Percentiles rank a stretch among this genome's conserved stretches.
Evolutionary conservation across 2,888 invertebrate genomes (phyloP).

Genomic region (Habrosyne pyritoides): DNA sequence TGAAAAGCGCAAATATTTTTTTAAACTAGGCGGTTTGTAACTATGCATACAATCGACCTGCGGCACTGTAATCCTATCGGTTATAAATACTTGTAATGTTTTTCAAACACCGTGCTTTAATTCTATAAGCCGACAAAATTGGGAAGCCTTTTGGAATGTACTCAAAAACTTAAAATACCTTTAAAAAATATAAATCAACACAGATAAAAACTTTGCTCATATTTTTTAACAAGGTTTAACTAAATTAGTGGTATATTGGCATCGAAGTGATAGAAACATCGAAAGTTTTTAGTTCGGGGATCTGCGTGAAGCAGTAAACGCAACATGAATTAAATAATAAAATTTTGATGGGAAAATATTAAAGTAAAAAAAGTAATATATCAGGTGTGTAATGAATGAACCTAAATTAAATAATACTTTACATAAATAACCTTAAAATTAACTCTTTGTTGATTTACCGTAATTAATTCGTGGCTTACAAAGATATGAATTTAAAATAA

Average conservation of each 20-base stretch:
- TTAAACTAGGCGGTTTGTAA: too few species aligned
- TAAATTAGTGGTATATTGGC: too few species aligned
- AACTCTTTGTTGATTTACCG: neutral
- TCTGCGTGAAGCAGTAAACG: too few species aligned
- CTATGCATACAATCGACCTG: too few species aligned
- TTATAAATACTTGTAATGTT: slow-evolving; percentile 14
- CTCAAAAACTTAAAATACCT: slow-evolving; percentile 24
- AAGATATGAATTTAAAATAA: neutral
- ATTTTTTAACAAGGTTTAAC: too few species aligned
- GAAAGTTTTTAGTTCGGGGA: too few species aligned
- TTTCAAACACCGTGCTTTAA: slow-evolving; percentile 16
- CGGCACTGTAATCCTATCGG: neutral
- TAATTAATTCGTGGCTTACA: neutral
- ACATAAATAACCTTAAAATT: neutral
- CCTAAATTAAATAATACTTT: neutral
- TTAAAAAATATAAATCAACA: slow-evolving; percentile 5
- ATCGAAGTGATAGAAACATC: too few species aligned
- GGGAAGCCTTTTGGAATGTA: slow-evolving; percentile 65
- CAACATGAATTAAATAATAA: too few species aligned
- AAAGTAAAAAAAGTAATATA: too few species aligned
- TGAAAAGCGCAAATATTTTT: too few species aligned
- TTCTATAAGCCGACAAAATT: slow-evolving; percentile 55
- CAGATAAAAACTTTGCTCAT: too few species aligned
- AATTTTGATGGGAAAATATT: too few species aligned
- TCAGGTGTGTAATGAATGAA: neutral